Evolutionary conservation across 2,888 invertebrate species (phyloP), one percentile per base, ranked within the genome.

Genomic region (Pimpla rufipes): DNA sequence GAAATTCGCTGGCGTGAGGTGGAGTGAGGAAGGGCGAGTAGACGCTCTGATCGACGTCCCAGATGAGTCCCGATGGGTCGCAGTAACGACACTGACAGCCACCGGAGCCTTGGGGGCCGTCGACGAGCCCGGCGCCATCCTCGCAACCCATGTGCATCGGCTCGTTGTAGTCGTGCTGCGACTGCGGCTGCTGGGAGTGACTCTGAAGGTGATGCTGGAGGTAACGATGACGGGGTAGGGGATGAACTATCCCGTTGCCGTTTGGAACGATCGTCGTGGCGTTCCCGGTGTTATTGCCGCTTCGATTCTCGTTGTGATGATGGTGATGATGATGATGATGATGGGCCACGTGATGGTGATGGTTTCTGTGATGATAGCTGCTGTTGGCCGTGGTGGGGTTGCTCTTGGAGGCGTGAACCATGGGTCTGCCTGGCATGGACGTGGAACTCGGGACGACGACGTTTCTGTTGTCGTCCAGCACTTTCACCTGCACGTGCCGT

Each of bases 1-100:
- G 91, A 57, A 84, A 84, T 89, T 87, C 81, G 80, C 86, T 83
- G 70, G 88, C 79, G 68, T 89, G 86, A 4, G 94, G 94, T 2
- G 94, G 93, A 29, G 94, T 94, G 57, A 94, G 87, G 88, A 95
- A 94, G 1, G 94, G 94, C 11, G 95, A 94, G 87, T 94, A 94
- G 86, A 94, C 94, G 84, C 93, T 95, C 45, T 95, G 95, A 91
- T 96, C 96, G 18, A 95, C 95, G 92, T 96, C 96, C 97, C 97
- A 97, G 86, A 96, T 96, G 92, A 96, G 95, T 71, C 96, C 96
- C 23, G 96, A 95, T 0, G 96, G 96, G 91, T 97, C 96, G 93
- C 97, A 97, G 89, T 96, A 96, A 66, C 96, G 95, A 93, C 97
- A 97, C 94, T 96, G 96, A 93, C 96, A 96, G 83, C 94, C 94